Percentiles rank a stretch among this genome's conserved stretches.
These are phyloP conservation scores for Platichthys stellatus DNA, from an alignment of 2,113 vertebrate species.

Conservation along the genomic window DNA sequence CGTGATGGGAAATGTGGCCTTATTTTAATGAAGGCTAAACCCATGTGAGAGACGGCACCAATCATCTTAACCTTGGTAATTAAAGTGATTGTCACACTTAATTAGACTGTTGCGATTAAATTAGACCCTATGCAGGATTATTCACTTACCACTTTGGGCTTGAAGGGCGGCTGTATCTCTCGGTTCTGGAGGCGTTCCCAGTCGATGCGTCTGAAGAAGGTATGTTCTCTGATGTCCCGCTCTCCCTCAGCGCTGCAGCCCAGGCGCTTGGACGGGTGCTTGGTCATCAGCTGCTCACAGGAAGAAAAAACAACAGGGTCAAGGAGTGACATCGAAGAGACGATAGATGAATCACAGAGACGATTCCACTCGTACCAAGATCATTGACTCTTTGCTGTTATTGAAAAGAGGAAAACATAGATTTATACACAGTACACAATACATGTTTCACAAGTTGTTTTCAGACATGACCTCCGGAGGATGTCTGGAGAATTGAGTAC, in stretches of 20 bases:
- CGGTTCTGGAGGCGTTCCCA: conserved; percentile 93
- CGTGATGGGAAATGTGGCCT: not conserved
- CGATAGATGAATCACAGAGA: too few species aligned
- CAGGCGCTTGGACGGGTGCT: conserved; percentile 94
- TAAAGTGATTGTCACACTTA: not conserved
- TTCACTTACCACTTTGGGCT: conserved; percentile 94
- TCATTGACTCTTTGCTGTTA: too few species aligned
- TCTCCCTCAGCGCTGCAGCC: conserved; percentile 92
- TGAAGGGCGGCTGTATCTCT: conserved; percentile 97
- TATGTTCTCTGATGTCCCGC: conserved; percentile 91
- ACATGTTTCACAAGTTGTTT: too few species aligned
- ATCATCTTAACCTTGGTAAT: conserved; percentile 4
- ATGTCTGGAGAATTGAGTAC: too few species aligned
- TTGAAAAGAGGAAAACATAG: too few species aligned
- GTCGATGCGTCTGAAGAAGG: conserved; percentile 98
- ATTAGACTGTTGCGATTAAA: conserved; percentile 1
- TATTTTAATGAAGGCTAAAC: conserved; percentile 7
- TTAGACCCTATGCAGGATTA: not conserved
- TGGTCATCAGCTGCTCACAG: conserved; percentile 90
- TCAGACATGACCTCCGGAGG: too few species aligned
- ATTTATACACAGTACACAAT: too few species aligned
- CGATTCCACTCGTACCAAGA: not conserved
- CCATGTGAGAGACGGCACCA: not conserved
- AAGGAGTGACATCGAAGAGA: not conserved
- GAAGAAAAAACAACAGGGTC: not conserved